Evolutionary conservation across 2,113 vertebrate genomes (phyloP).

Genomic region (Pelmatolapia mariae): DNA sequence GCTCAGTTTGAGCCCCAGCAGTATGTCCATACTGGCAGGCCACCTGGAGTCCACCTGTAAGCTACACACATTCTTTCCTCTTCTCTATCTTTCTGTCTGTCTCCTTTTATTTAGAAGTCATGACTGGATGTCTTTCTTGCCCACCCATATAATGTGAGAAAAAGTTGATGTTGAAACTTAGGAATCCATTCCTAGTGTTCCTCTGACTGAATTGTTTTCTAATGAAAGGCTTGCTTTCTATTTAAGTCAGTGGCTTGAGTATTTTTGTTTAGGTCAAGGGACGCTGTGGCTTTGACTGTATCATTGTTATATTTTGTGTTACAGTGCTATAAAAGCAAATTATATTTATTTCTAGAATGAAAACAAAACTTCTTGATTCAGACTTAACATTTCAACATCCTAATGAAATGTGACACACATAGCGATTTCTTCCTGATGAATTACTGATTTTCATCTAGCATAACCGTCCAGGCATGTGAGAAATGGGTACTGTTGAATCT

Average conservation of each 20-base stretch:
- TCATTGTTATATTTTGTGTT: fast-evolving
- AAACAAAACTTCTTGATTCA: not conserved
- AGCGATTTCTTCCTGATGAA: not conserved
- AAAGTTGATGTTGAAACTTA: not conserved
- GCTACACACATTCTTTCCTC: constrained; percentile 20
- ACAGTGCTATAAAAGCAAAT: not conserved
- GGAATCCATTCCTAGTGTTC: not conserved
- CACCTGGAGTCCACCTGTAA: constrained; percentile 61
- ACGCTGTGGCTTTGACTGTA: not conserved
- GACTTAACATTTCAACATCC: not conserved
- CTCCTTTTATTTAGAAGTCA: constrained; percentile 58
- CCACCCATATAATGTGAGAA: constrained; percentile 19
- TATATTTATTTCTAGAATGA: not conserved
- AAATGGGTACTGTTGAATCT: not conserved
- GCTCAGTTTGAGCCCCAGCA: not conserved
- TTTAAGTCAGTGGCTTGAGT: not conserved
- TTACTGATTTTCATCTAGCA: not conserved
- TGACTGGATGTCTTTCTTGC: not conserved
- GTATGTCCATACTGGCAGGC: not conserved
- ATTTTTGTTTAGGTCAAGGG: not conserved
- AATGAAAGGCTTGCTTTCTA: not conserved
- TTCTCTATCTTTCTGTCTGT: constrained; percentile 29
- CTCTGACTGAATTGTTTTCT: not conserved
- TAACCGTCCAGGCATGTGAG: constrained; percentile 7
- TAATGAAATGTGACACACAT: not conserved